phyloP scores from a whole-genome alignment of 2,113 vertebrate genomes.

The Globicephala melas region DNA sequence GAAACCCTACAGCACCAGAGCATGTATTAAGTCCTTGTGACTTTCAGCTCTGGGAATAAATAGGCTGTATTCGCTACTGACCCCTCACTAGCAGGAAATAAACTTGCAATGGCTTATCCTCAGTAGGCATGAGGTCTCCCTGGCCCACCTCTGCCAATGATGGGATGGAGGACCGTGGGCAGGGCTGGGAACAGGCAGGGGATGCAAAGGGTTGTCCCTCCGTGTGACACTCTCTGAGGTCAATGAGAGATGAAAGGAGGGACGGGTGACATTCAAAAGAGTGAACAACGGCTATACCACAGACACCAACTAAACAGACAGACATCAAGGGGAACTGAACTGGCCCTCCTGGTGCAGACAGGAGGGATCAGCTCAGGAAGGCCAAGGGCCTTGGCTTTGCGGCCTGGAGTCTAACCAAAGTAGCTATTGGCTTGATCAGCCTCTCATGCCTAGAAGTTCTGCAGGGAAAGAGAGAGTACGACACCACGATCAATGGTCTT shows the following conservation, averaged over 20 bases:
- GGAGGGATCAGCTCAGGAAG: neutral
- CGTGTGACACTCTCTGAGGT: neutral
- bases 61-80: accelerated
- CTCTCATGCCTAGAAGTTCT: no score
- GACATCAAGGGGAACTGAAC: neutral
- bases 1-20: neutral
- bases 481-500: neutral
- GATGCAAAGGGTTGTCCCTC: no score
- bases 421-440: neutral
- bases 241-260: neutral
- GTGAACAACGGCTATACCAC: accelerated
- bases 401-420: neutral
- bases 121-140: accelerated
- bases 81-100: neutral
- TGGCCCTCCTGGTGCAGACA: accelerated
- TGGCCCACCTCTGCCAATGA: neutral
- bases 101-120: neutral
- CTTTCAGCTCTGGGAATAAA: neutral
- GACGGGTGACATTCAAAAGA: no score
- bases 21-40: neutral
- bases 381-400: neutral
- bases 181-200: neutral
- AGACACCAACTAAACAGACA: neutral
- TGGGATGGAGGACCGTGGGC: accelerated
- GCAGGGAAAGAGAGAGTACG: neutral